phyloP scores from a whole-genome alignment of 2,888 invertebrate genomes.

The Embidobia sp. region DNA sequence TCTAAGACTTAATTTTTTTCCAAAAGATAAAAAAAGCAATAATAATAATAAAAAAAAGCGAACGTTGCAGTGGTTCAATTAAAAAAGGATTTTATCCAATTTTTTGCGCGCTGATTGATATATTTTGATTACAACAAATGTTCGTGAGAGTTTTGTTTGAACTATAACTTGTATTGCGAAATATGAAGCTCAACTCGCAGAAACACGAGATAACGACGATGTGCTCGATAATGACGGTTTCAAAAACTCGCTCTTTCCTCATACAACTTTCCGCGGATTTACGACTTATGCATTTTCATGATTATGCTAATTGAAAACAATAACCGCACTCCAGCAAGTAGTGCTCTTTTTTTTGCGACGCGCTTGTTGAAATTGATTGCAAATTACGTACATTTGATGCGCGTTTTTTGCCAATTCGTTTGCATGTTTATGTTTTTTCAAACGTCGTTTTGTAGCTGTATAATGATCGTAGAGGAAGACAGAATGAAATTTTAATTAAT shows the following conservation, averaged over 20 bases:
- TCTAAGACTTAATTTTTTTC: too few relatives aligned
- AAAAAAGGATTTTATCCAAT: too few relatives aligned
- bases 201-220: conserved; percentile 43
- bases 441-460: too few relatives aligned
- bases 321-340: conserved; percentile 8
- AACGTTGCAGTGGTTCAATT: too few relatives aligned
- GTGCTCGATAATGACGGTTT: conserved; percentile 34
- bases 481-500: too few relatives aligned
- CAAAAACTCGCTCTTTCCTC: conserved; percentile 32
- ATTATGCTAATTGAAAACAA: conserved; percentile 47
- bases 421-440: conserved; percentile 7
- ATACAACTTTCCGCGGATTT: conserved; percentile 41
- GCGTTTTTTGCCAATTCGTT: not conserved
- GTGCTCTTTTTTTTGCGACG: not conserved
- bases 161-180: conserved; percentile 29
- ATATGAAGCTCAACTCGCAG: conserved; percentile 16
- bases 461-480: too few relatives aligned
- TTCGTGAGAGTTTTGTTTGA: not conserved
- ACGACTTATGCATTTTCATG: conserved; percentile 41
- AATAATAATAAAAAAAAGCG: too few relatives aligned
- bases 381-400: conserved; percentile 12
- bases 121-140: too few relatives aligned
- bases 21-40: too few relatives aligned
- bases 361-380: conserved; percentile 25
- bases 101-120: too few relatives aligned